phyloP scores from a whole-genome alignment of 2,888 invertebrate genomes.

The Cataglyphis livida region DNA sequence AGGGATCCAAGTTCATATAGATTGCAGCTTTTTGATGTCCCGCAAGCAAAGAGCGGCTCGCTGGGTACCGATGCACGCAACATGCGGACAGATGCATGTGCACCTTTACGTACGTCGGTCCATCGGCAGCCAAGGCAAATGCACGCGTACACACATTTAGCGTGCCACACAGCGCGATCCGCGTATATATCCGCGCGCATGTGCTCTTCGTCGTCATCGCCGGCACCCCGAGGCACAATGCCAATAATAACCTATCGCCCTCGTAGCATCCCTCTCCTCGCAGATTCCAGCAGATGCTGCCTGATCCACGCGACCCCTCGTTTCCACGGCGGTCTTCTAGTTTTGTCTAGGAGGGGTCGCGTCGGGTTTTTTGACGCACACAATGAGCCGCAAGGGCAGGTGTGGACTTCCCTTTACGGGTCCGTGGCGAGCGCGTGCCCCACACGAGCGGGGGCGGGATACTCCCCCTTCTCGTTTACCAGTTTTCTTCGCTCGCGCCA shows the following conservation, averaged over 20 bases:
- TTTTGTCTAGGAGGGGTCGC: conserved; percentile 81
- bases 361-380: conserved; percentile 71
- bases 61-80: conserved; percentile 74
- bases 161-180: conserved; percentile 26
- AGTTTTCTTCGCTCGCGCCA: conserved; percentile 53
- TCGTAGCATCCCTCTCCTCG: conserved; percentile 78
- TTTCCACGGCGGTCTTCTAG: conserved; percentile 72
- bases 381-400: conserved; percentile 83
- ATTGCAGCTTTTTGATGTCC: conserved; percentile 67
- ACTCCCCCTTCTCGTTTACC: conserved; percentile 45
- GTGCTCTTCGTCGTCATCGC: conserved; percentile 44
- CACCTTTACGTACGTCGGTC: conserved; percentile 73
- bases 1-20: not conserved
- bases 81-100: conserved; percentile 79
- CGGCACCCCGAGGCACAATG: conserved; percentile 75
- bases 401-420: conserved; percentile 78
- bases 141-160: conserved; percentile 62
- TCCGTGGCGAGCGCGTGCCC: conserved; percentile 84
- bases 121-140: conserved; percentile 75
- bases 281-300: conserved; percentile 84
- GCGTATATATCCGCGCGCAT: conserved; percentile 67
- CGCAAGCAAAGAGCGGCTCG: conserved; percentile 50
- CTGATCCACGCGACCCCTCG: conserved; percentile 64
- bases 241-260: conserved; percentile 84
- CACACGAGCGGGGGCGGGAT: conserved; percentile 85